These are phyloP conservation scores for Muricea muricata DNA, from an alignment of 92 coral and sea anemone genomes.

Conservation along the genomic window DNA sequence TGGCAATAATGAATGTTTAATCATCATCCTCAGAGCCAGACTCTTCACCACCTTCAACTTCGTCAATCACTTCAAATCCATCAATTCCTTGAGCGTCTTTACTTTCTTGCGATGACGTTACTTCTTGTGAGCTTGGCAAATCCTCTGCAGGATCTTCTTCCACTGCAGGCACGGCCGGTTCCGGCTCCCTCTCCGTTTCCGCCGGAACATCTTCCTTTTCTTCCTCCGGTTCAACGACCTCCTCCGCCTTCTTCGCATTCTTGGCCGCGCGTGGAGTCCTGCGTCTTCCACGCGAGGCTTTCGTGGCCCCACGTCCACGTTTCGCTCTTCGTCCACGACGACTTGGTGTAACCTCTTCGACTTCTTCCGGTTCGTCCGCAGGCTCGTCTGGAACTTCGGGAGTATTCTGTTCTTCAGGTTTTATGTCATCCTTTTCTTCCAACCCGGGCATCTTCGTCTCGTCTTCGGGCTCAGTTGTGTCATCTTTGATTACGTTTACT, in stretches of 20 bases:
- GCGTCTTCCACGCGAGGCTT: slow-evolving; percentile 39
- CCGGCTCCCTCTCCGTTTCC: neutral
- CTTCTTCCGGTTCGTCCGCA: slow-evolving; percentile 35
- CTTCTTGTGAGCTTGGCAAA: neutral
- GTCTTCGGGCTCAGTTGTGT: slow-evolving; percentile 16
- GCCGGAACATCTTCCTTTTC: neutral
- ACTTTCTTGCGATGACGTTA: neutral
- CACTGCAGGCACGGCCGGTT: neutral
- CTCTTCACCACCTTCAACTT: slow-evolving; percentile 78
- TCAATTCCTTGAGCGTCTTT: slow-evolving; percentile 80
- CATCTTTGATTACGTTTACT: neutral
- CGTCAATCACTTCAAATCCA: slow-evolving; percentile 95
- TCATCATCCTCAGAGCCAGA: slow-evolving; percentile 1
- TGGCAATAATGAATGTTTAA: neutral
- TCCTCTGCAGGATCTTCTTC: neutral
- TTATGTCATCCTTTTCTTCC: neutral
- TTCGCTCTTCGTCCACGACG: slow-evolving; percentile 85
- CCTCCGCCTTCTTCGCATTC: slow-evolving; percentile 38
- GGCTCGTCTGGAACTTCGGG: neutral
- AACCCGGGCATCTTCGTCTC: slow-evolving; percentile 30
- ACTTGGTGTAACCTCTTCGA: slow-evolving; percentile 50
- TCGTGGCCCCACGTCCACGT: slow-evolving; percentile 69
- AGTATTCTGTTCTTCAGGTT: neutral
- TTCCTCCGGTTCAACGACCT: slow-evolving; percentile 23
- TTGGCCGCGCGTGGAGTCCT: slow-evolving; percentile 57